Percentiles rank a stretch among this genome's conserved stretches.
Evolutionary conservation across 2,797 vertebrate genomes (phyloP).

Genomic region (Spondyliosoma cantharus): DNA sequence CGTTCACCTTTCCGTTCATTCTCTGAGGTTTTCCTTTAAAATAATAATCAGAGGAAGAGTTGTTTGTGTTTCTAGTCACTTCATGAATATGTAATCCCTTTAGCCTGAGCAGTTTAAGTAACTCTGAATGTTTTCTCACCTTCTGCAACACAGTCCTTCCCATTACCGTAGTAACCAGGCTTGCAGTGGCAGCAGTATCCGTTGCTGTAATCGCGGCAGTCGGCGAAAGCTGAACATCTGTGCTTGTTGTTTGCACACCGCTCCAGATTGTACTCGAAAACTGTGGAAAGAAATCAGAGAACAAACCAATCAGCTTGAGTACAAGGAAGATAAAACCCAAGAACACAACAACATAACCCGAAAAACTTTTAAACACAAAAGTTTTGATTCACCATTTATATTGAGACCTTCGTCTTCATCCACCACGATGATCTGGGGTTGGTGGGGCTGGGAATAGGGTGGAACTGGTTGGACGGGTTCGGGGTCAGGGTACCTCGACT

Average conservation of each 20-base stretch:
- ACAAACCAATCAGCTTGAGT: neutral
- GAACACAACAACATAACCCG: neutral
- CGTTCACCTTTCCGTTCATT: constrained; percentile 94
- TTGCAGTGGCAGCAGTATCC: constrained; percentile 93
- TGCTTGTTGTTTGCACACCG: constrained; percentile 87
- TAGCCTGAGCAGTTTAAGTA: neutral
- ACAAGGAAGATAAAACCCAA: neutral
- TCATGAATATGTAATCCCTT: neutral
- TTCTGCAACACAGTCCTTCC: constrained; percentile 92
- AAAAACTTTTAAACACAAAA: neutral
- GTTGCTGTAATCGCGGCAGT: constrained; percentile 86
- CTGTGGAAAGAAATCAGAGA: constrained; percentile 73
- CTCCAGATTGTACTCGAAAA: constrained; percentile 89
- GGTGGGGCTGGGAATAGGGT: constrained; percentile 66
- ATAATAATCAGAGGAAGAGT: neutral
- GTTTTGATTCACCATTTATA: constrained; percentile 85
- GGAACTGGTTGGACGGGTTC: constrained; percentile 49
- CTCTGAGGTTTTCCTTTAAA: constrained; percentile 91
- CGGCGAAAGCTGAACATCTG: constrained; percentile 88
- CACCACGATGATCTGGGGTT: constrained; percentile 87
- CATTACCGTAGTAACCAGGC: constrained; percentile 92
- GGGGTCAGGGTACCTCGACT: constrained; percentile 45
- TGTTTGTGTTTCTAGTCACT: neutral
- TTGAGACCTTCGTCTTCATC: constrained; percentile 88
- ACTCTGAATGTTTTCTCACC: constrained; percentile 76